Evolutionary conservation across 2,888 invertebrate species (phyloP).

Genomic region (Harpalus rubripes): DNA sequence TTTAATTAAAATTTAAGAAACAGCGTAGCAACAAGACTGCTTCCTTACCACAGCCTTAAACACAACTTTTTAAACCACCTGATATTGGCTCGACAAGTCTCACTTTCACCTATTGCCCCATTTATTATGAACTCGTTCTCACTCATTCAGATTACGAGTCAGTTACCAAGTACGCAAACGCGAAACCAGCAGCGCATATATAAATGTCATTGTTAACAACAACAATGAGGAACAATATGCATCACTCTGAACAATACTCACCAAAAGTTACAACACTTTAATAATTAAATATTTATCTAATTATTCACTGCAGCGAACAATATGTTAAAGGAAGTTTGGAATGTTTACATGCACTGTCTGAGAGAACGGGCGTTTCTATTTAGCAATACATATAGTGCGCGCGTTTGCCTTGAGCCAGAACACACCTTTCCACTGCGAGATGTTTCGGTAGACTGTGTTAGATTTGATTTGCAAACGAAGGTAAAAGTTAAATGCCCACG

Average conservation of each 20-base stretch:
- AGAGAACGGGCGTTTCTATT: conserved; percentile 44
- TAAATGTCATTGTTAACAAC: conserved; percentile 56
- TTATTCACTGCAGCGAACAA: conserved; percentile 28
- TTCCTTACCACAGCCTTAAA: conserved; percentile 61
- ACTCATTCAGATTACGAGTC: conserved; percentile 57
- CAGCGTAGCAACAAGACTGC: conserved; percentile 51
- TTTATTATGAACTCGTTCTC: conserved; percentile 71
- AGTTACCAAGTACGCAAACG: conserved; percentile 29
- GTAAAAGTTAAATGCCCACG: conserved; percentile 74
- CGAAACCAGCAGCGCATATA: conserved; percentile 45
- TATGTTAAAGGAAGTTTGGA: background rate
- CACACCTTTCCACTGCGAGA: conserved; percentile 61
- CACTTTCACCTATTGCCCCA: conserved; percentile 77
- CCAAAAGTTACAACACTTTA: conserved; percentile 57
- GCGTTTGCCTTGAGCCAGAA: conserved; percentile 66
- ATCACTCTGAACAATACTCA: conserved; percentile 45
- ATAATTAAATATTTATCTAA: conserved; percentile 27
- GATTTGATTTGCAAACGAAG: conserved; percentile 70
- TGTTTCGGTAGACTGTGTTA: conserved; percentile 64
- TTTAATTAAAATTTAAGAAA: conserved; percentile 52
- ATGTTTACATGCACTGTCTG: conserved; percentile 15
- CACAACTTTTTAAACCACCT: conserved; percentile 63
- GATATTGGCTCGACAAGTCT: conserved; percentile 68
- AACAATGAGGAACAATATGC: conserved; percentile 52
- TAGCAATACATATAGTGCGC: conserved; percentile 3